Conservation (phyloP, 2,888 invertebrate species). For the Watsonalla cultraria region DNA sequence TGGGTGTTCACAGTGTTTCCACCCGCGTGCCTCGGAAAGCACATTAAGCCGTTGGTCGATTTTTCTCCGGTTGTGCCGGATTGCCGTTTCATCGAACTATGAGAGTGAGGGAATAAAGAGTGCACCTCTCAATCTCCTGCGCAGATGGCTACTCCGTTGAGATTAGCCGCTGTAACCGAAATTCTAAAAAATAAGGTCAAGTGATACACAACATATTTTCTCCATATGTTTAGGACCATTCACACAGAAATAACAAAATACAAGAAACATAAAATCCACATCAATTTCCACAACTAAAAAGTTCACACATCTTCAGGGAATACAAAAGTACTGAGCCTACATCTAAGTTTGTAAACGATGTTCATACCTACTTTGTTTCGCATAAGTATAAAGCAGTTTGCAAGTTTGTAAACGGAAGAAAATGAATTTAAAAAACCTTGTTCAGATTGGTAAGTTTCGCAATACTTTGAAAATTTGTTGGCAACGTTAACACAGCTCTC, state of each 20-base stretch:
- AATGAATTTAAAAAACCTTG: conserved; percentile 39
- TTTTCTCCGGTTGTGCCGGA: too few relatives aligned
- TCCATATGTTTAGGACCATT: too few relatives aligned
- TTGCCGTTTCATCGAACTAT: too few relatives aligned
- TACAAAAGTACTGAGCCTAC: neutral
- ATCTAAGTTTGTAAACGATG: neutral
- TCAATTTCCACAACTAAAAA: neutral
- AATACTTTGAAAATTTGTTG: conserved; percentile 44
- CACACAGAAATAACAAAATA: neutral
- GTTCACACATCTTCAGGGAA: neutral
- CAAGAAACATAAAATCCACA: neutral
- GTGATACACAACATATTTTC: too few relatives aligned
- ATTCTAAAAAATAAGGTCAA: too few relatives aligned
- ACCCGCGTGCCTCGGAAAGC: too few relatives aligned
- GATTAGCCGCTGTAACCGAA: too few relatives aligned
- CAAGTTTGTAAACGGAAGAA: conserved; percentile 21
- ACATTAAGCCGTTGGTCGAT: too few relatives aligned
- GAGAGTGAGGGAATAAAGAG: too few relatives aligned
- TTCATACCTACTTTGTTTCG: conserved; percentile 1
- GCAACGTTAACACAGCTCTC: conserved; percentile 39
- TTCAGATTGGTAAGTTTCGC: conserved; percentile 43
- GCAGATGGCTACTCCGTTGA: too few relatives aligned
- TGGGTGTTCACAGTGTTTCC: too few relatives aligned
- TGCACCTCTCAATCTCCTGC: too few relatives aligned
- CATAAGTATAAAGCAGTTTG: conserved; percentile 4